Percentiles rank a stretch among this genome's conserved stretches.
These are phyloP conservation scores for Indicator indicator DNA, from an alignment of 2,113 vertebrate species.

Conservation along the genomic window DNA sequence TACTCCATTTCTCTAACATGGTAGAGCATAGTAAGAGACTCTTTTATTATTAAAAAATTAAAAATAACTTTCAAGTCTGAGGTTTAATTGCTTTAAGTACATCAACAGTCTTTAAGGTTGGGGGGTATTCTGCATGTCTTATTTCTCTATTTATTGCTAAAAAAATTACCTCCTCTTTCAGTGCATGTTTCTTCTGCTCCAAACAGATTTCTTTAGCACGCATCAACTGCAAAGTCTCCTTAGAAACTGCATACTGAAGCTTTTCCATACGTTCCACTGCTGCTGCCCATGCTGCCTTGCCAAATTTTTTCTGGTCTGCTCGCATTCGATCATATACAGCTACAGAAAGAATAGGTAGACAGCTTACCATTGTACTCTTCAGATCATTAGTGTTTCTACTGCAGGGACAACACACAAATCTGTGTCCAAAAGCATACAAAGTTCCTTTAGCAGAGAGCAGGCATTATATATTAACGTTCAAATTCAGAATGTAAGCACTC, in stretches of 20 bases:
- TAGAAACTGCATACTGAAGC: conserved; percentile 92
- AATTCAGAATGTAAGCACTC: neutral
- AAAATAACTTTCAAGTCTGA: neutral
- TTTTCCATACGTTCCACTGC: conserved; percentile 95
- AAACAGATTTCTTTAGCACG: conserved; percentile 96
- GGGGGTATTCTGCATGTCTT: neutral
- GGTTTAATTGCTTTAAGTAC: neutral
- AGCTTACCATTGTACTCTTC: neutral
- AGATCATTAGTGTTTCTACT: neutral
- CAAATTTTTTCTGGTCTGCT: conserved; percentile 94
- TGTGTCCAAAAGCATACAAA: neutral
- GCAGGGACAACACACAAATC: neutral
- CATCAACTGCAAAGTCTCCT: conserved; percentile 97
- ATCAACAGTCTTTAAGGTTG: neutral
- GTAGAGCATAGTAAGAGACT: neutral
- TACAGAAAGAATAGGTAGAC: conserved; percentile 51
- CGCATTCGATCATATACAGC: conserved; percentile 94
- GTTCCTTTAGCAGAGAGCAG: neutral
- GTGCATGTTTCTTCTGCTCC: conserved; percentile 92
- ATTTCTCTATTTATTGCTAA: neutral
- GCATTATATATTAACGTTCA: neutral
- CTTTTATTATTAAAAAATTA: neutral
- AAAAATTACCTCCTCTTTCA: conserved; percentile 91
- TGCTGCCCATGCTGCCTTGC: conserved; percentile 91
- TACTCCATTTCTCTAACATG: neutral